A percentile compares a stretch with the other conserved stretches of the same genome.
Conservation (phyloP, 30 jellyfish, hydroid and myxozoan genomes). For the Hydractinia echinata region DNA sequence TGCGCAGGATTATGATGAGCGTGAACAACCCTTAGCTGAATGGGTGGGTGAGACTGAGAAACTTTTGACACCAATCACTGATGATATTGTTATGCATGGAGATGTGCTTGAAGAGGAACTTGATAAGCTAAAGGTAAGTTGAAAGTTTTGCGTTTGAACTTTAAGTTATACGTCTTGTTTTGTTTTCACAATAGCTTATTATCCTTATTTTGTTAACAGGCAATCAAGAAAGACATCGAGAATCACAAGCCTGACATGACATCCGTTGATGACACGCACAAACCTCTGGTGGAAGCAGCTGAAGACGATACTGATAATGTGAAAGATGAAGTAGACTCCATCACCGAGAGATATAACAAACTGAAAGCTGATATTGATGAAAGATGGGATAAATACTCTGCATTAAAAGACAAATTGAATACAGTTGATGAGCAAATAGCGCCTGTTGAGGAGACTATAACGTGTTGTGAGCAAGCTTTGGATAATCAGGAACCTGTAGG, state of each 20-base stretch:
- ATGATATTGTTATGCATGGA: constrained; percentile 7
- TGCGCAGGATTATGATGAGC: constrained; percentile 33
- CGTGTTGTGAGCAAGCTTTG: constrained; percentile 43
- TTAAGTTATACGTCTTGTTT: background rate
- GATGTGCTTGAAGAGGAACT: constrained; percentile 16
- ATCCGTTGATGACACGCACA: constrained; percentile 26
- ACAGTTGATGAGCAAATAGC: constrained; percentile 39
- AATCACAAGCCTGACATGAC: constrained; percentile 41
- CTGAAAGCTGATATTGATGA: constrained; percentile 42
- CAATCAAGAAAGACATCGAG: constrained; percentile 41
- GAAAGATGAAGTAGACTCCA: constrained; percentile 36
- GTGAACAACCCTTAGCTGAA: constrained; percentile 27
- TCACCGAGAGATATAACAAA: constrained; percentile 53
- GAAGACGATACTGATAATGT: constrained; percentile 55
- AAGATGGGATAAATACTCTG: constrained; percentile 6
- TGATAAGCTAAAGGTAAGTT: constrained; percentile 44
- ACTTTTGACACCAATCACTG: constrained; percentile 30
- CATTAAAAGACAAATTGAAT: constrained; percentile 9
- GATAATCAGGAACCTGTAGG: constrained; percentile 61
- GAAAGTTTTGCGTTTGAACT: background rate
- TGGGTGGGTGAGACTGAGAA: constrained; percentile 56
- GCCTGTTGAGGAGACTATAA: constrained; percentile 40
- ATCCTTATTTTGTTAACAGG: constrained; percentile 19
- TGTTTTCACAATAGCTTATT: background rate
- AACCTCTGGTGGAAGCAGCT: constrained; percentile 38